Percentiles rank a stretch among this genome's conserved stretches.
These are phyloP conservation scores for Apodemus sylvaticus DNA, from an alignment of 2,113 vertebrate genomes.

Conservation along the genomic window DNA sequence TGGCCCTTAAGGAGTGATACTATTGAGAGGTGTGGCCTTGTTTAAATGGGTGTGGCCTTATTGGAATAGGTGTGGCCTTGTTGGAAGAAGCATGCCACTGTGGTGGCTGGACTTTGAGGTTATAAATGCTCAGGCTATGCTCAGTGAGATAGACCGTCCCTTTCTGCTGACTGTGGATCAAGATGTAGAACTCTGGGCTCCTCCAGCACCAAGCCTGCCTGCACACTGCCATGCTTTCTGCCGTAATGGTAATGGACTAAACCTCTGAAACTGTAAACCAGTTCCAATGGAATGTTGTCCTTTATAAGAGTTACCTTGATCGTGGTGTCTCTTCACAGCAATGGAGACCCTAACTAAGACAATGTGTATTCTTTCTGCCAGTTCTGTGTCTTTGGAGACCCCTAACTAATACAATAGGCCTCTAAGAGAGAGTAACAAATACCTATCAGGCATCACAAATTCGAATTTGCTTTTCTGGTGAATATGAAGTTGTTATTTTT, in stretches of 20 bases:
- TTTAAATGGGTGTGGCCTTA: not conserved
- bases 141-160: not conserved
- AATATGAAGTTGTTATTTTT: not conserved
- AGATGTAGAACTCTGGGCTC: not conserved
- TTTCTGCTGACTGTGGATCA: not conserved
- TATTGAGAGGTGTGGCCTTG: not conserved
- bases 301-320: not conserved
- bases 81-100: not conserved
- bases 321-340: not conserved
- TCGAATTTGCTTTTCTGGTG: not conserved
- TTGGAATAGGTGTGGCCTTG: not conserved
- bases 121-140: not conserved
- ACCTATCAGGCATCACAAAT: not conserved
- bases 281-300: not conserved
- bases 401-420: not conserved
- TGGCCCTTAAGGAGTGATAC: not conserved
- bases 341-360: not conserved
- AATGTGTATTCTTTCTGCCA: not conserved
- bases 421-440: not conserved
- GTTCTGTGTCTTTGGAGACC: too few species aligned
- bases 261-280: not conserved
- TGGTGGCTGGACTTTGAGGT: not conserved
- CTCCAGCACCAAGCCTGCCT: not conserved
- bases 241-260: not conserved
- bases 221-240: not conserved